phyloP scores from a whole-genome alignment of 2,888 invertebrate species.

The Hydriomena furcata region DNA sequence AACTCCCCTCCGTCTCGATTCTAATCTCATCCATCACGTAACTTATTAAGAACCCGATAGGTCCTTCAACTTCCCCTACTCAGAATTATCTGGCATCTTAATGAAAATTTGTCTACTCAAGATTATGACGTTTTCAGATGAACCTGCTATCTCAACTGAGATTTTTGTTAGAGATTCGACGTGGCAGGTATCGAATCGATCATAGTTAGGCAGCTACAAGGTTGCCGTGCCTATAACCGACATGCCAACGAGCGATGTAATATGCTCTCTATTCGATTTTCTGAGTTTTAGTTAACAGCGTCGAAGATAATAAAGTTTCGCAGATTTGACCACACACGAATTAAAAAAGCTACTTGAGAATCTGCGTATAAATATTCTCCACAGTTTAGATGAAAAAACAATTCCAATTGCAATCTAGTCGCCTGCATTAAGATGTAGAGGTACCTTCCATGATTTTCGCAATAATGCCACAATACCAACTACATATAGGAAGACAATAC shows the following conservation, averaged over 20 bases:
- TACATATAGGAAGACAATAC: too few relatives aligned
- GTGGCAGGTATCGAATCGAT: conserved; percentile 43
- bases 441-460: too few relatives aligned
- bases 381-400: too few relatives aligned
- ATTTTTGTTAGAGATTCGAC: conserved; percentile 42
- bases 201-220: conserved; percentile 20
- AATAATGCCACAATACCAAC: too few relatives aligned
- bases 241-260: too few relatives aligned
- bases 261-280: too few relatives aligned
- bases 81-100: conserved; percentile 44
- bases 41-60: conserved; percentile 23
- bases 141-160: conserved; percentile 38
- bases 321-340: too few relatives aligned
- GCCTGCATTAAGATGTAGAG: too few relatives aligned
- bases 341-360: too few relatives aligned
- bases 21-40: conserved; percentile 22
- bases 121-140: conserved; percentile 43
- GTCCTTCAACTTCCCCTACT: conserved; percentile 25
- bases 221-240: neutral
- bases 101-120: conserved; percentile 50
- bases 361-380: too few relatives aligned
- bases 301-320: too few relatives aligned
- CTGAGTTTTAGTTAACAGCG: neutral
- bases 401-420: too few relatives aligned
- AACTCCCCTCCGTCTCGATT: conserved; percentile 4